These are phyloP conservation scores for Camponotus vicinus DNA, from an alignment of 1,140 invertebrate species.

Conservation along the genomic window DNA sequence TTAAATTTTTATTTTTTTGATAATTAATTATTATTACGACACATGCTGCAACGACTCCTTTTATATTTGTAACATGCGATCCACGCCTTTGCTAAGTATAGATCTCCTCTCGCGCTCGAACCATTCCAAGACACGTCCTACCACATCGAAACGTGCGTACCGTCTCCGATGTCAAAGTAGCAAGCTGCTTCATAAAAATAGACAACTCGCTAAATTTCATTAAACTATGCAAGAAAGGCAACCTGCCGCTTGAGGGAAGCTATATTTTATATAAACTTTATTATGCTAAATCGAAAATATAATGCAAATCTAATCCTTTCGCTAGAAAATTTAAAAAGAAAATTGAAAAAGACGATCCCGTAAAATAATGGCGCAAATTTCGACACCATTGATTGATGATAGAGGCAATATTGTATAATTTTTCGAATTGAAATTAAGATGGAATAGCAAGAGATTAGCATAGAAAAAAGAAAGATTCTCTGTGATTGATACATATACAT, in stretches of 20 bases:
- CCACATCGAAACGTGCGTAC: conserved; percentile 58
- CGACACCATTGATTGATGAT: background rate
- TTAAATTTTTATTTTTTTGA: background rate
- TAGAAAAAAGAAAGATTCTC: too few relatives aligned
- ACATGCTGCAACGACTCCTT: conserved; percentile 33
- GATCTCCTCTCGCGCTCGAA: conserved; percentile 72
- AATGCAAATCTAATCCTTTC: background rate
- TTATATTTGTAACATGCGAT: conserved; percentile 78
- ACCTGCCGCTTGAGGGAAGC: background rate
- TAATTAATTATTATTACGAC: conserved; percentile 2
- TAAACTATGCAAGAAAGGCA: conserved; percentile 7
- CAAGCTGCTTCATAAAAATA: conserved; percentile 71
- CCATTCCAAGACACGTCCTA: conserved; percentile 78
- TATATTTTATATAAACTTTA: background rate
- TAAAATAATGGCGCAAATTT: background rate
- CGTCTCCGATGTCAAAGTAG: conserved; percentile 75
- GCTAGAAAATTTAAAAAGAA: background rate
- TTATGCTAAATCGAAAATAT: conserved; percentile 1
- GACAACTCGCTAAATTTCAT: conserved; percentile 65
- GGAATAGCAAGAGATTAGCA: background rate
- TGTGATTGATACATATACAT: background rate
- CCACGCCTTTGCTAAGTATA: conserved; percentile 78
- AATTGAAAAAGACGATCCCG: background rate
- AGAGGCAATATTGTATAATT: background rate
- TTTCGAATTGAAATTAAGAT: conserved; percentile 7